A percentile compares a stretch with the other conserved stretches of the same genome.
These are phyloP conservation scores for Periparus ater DNA, from an alignment of 2,797 vertebrate species.

Conservation along the genomic window DNA sequence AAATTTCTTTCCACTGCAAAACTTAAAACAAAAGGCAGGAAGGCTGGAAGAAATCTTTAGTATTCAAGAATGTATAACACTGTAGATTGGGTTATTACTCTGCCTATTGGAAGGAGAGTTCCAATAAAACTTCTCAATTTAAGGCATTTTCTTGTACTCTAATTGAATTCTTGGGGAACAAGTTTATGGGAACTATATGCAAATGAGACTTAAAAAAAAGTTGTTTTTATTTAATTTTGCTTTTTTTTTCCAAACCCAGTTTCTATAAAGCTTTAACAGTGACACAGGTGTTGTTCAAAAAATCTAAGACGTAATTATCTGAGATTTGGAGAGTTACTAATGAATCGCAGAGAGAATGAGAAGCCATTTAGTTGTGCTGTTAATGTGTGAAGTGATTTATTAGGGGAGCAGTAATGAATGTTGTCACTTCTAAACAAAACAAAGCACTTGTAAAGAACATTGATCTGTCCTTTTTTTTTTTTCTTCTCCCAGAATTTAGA, in stretches of 20 bases:
- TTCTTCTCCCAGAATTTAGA: not conserved
- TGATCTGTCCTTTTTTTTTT: not conserved
- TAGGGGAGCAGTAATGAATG: not conserved
- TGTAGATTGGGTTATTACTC: not conserved
- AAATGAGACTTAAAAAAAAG: not conserved
- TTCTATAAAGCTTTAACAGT: not conserved
- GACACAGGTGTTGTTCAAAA: not conserved
- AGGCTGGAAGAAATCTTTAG: not conserved
- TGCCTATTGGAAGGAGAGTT: not conserved
- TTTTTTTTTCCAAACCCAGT: fast-evolving
- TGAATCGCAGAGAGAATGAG: not conserved
- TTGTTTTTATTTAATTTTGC: fast-evolving
- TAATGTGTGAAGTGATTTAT: slow-evolving; percentile 28
- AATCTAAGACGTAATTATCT: not conserved
- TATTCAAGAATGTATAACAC: not conserved
- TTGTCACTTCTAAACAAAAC: slow-evolving; percentile 27
- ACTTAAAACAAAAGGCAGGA: not conserved
- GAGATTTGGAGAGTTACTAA: not conserved
- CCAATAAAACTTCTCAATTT: not conserved
- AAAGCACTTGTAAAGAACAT: not conserved
- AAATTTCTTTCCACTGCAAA: not conserved
- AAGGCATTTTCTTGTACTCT: not conserved
- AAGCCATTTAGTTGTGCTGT: not conserved
- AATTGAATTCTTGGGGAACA: not conserved
- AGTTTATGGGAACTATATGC: not conserved